Base-by-base conservation (phyloP, 2,888 invertebrate genomes). In the Drosophila pseudotakahashii region DNA sequence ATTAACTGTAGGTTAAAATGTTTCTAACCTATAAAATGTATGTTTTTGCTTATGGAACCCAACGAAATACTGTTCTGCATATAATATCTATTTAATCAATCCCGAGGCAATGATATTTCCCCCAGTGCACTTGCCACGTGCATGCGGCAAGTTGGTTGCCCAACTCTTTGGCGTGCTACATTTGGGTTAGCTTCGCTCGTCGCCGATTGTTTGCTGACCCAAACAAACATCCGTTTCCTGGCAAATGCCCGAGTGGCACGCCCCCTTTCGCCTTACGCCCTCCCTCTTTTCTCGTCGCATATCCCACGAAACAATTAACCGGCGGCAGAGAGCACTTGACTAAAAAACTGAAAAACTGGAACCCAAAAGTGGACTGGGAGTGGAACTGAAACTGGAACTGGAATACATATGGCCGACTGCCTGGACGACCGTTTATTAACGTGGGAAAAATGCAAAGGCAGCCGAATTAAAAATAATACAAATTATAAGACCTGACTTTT, bases 211-310 rank as follows among this genome's bases (percentile, higher is more conserved):
- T 67, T 61, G 71, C 68, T 78, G 79, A 72, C 78, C 82, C 78
- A 85, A 80, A 74, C 78, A 83, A 83, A 83, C 83, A 85, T 83
- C 86, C 82, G 82, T 80, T 83, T 83, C 86, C 82, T 85, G 78
- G 75, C 70, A 39, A 59, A 59, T 59, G 58, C 14, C 23, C 44
- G 55, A 42, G 34, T 45, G 59, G 52, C 51, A 62, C 41, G 32
- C 64, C 54, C 64, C 34, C 61, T 16, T 10, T 4, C n/a, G n/a
- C 16, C 19, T 9, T 30, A n/a, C n/a, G n/a, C n/a, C n/a, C n/a
- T n/a, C n/a, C n/a, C n/a, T n/a, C n/a, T 19, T 19, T 19, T 19
- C 2, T 30, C 71, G 78, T 73, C 82, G 76, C 75, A 69, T 77
- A 75, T 77, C 81, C 81, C 81, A 78, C 77, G 68, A 81, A 83